These are phyloP conservation scores for Megaustenia siamemsis DNA, from an alignment of 2,888 invertebrate species.

Conservation along the genomic window DNA sequence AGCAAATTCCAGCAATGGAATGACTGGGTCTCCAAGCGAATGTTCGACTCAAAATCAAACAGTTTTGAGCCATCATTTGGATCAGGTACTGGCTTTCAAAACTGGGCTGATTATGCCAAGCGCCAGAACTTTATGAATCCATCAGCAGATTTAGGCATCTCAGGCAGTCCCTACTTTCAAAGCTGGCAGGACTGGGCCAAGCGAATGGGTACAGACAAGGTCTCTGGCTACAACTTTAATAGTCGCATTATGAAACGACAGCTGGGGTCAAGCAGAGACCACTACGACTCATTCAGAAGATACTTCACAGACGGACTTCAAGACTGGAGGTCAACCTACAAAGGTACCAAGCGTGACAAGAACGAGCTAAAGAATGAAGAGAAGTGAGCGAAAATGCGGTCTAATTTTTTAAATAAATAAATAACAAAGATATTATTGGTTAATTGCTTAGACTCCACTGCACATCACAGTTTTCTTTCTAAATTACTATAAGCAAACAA, in stretches of 20 bases:
- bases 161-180: constrained; percentile 26
- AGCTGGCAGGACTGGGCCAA: constrained; percentile 50
- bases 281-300: constrained; percentile 24
- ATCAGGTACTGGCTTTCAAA: constrained; percentile 4
- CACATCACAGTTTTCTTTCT: too few relatives aligned
- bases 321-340: constrained; percentile 58
- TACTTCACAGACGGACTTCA: constrained; percentile 59
- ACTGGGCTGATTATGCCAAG: constrained; percentile 32
- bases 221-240: background rate
- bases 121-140: constrained; percentile 6
- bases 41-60: background rate
- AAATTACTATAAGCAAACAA: too few relatives aligned
- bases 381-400: background rate
- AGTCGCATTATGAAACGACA: constrained; percentile 47
- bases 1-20: constrained; percentile 33
- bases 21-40: constrained; percentile 5
- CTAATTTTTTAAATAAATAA: background rate
- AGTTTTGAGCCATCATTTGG: constrained; percentile 1
- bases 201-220: constrained; percentile 16
- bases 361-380: background rate
- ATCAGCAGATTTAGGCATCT: background rate
- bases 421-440: background rate
- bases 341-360: constrained; percentile 46
- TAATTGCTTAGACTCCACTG: too few relatives aligned
- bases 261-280: constrained; percentile 19